Percentiles rank a stretch among this genome's conserved stretches.
Evolutionary conservation across 2,888 invertebrate genomes (phyloP).

Genomic region (Terebella lapidaria): DNA sequence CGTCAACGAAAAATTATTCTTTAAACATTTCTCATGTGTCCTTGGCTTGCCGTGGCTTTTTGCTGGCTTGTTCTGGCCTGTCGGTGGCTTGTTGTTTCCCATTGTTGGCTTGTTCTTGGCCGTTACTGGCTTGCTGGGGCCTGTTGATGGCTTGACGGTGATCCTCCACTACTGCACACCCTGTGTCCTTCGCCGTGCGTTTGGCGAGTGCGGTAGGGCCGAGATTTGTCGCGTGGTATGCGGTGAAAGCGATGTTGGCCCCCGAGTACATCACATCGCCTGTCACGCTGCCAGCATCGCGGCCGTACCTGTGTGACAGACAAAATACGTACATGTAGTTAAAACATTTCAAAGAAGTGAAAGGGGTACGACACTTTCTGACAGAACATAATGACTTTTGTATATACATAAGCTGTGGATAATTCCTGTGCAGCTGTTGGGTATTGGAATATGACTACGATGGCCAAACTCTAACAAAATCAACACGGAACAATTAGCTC

Average conservation of each 20-base stretch:
- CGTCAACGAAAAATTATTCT: too few species aligned
- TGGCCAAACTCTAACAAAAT: too few species aligned
- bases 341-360: background rate
- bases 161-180: slow-evolving; percentile 12
- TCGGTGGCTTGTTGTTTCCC: too few species aligned
- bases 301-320: slow-evolving; percentile 62
- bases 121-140: too few species aligned
- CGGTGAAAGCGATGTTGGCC: slow-evolving; percentile 66
- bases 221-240: slow-evolving; percentile 63
- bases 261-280: slow-evolving; percentile 66
- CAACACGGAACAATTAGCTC: too few species aligned
- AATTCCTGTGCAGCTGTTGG: too few species aligned
- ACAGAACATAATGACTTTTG: background rate
- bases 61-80: too few species aligned
- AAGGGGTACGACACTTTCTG: background rate
- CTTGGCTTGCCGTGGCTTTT: too few species aligned
- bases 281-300: slow-evolving; percentile 64
- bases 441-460: too few species aligned
- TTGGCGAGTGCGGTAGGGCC: slow-evolving; percentile 62
- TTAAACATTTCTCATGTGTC: too few species aligned
- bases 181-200: slow-evolving; percentile 45
- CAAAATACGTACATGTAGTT: too few species aligned
- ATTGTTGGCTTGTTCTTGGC: too few species aligned
- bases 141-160: background rate
- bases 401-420: background rate